Evolutionary conservation across 1,140 invertebrate species (phyloP), one percentile per base, ranked within the genome.

Genomic region (Bombus sibiricus): DNA sequence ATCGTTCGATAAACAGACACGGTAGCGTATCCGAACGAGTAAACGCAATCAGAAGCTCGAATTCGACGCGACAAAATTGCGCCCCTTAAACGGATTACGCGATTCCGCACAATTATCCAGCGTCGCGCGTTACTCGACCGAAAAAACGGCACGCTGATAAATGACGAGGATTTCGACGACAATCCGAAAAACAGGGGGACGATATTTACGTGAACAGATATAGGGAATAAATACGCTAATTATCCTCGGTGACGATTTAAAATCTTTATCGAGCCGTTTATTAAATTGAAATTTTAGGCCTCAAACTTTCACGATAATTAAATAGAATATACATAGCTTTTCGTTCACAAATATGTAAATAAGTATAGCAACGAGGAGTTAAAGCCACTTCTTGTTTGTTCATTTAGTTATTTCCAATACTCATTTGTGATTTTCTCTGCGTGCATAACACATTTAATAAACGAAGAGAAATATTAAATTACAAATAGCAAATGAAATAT

Each of bases 31-130:
- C 34, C n/a, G 15, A 22, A 37, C 15, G 66, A 18, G 34, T 25
- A 9, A 13, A 59, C 18, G 75, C 75, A 57, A 84, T 79, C 83
- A 32, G 1, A 28, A 39, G 32, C 83, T 22, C 15, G n/a, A 57
- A 71, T 72, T 79, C 75, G 75, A 71, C 34, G 66, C 47, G 76
- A 69, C 64, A 71, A 80, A 80, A 80, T 80, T 80, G 78, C 78
- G 15, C 32, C 64, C 41, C 78, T 80, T 80, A 80, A 80, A 64
- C 78, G 78, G 78, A 80, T 80, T 66, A 80, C 66, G n/a, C 75
- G 57, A 77, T 77, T 77, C 37, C 75, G 64, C 41, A 25, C 64
- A 68, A 80, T 80, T 80, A 69, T 80, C 64, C 78, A 37, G 78
- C 64, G 78, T 64, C 57, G 39, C 75, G 64, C 64, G 64, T 64